Evolutionary conservation across 2,113 vertebrate genomes (phyloP).

Genomic region (Pipra filicauda): DNA sequence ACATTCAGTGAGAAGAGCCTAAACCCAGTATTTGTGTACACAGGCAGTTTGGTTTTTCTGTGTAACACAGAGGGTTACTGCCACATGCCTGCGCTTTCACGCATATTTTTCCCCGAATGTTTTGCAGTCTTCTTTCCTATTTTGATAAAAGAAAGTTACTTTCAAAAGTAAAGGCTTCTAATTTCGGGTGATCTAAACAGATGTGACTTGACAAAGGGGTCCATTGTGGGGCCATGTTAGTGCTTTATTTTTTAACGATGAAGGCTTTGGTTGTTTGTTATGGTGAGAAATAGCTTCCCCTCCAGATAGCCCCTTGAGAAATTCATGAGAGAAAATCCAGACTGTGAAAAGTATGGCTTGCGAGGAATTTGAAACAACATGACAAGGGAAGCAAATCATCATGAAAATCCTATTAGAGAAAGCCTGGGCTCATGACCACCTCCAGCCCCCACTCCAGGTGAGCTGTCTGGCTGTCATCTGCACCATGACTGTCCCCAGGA

Average conservation of each 20-base stretch:
- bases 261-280: conserved; percentile 63
- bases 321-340: conserved; percentile 61
- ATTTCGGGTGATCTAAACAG: conserved; percentile 61
- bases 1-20: neutral
- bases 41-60: neutral
- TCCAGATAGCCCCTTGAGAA: conserved; percentile 63
- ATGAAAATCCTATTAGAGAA: neutral
- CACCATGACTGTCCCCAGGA: fast-evolving
- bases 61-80: neutral
- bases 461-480: neutral
- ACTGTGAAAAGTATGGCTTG: conserved; percentile 64
- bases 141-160: conserved; percentile 40
- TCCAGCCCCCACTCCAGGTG: neutral
- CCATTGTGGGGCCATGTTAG: conserved; percentile 24
- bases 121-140: conserved; percentile 4
- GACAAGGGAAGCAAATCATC: conserved; percentile 33
- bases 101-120: neutral
- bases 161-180: conserved; percentile 40
- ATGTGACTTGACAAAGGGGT: conserved; percentile 50
- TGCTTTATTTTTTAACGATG: conserved; percentile 52
- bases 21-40: neutral
- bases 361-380: conserved; percentile 58
- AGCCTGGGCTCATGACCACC: neutral
- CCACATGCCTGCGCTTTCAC: neutral
- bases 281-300: conserved; percentile 64